phyloP scores from a whole-genome alignment of 1,140 invertebrate genomes.

The Battus philenor region DNA sequence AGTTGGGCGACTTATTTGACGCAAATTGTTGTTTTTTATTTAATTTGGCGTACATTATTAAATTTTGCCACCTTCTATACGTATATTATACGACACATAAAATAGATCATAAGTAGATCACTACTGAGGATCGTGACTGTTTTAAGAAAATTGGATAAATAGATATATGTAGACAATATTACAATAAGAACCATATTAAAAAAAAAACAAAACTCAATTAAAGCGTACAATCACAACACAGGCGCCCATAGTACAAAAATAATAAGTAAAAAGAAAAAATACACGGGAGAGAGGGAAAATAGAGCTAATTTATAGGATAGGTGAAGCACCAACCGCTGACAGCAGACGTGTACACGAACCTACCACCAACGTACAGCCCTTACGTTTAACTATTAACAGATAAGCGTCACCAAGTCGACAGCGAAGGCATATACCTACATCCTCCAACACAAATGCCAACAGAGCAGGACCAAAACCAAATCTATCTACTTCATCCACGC shows the following conservation, averaged over 20 bases:
- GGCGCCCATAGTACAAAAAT: slow-evolving; percentile 42
- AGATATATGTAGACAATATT: too few relatives aligned
- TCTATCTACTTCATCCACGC: slow-evolving; percentile 47
- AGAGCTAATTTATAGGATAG: slow-evolving; percentile 49
- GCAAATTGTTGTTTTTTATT: too few relatives aligned
- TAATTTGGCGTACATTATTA: too few relatives aligned
- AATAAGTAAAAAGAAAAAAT: slow-evolving; percentile 48
- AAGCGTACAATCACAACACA: slow-evolving; percentile 64
- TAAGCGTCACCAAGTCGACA: slow-evolving; percentile 16
- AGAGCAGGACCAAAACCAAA: slow-evolving; percentile 61
- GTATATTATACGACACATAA: too few relatives aligned
- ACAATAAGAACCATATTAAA: too few relatives aligned
- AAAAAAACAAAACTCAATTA: too few relatives aligned
- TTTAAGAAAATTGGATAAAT: too few relatives aligned
- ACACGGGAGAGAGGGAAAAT: slow-evolving; percentile 51
- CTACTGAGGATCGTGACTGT: too few relatives aligned
- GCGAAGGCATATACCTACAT: slow-evolving; percentile 28
- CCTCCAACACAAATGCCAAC: slow-evolving; percentile 49
- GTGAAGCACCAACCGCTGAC: slow-evolving; percentile 73
- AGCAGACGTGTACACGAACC: slow-evolving; percentile 47
- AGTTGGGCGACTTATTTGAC: too few relatives aligned
- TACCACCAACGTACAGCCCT: slow-evolving; percentile 50
- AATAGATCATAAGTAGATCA: too few relatives aligned
- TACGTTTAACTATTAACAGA: slow-evolving; percentile 21
- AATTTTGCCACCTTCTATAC: too few relatives aligned